Conservation (phyloP, 2,797 vertebrate genomes). For the Lepilemur septentrionalis region DNA sequence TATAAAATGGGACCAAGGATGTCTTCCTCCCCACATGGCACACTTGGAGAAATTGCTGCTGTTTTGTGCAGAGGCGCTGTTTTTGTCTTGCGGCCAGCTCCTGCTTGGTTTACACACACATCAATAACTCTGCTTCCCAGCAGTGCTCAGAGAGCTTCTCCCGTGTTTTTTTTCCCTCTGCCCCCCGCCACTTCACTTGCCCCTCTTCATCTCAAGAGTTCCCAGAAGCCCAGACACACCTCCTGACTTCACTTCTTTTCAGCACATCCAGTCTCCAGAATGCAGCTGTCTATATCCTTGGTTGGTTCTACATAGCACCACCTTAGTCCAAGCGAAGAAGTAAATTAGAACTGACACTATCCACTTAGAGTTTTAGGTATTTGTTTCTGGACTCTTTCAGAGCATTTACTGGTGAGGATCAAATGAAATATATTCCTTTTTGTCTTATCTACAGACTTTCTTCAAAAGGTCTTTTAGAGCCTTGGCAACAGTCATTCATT, state of each 20-base stretch:
- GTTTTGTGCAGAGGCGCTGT: rapidly evolving
- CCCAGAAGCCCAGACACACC: not conserved
- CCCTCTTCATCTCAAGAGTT: not conserved
- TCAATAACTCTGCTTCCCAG: not conserved
- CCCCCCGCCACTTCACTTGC: not conserved
- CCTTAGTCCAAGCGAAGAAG: not conserved
- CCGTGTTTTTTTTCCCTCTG: not conserved
- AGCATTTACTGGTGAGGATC: slow-evolving; percentile 4
- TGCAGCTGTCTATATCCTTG: not conserved
- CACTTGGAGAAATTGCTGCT: not conserved
- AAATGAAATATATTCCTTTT: slow-evolving; percentile 46
- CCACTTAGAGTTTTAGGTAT: slow-evolving; percentile 55
- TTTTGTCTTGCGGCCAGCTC: not conserved
- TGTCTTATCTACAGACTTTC: slow-evolving; percentile 14
- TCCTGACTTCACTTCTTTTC: not conserved
- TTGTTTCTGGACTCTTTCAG: slow-evolving; percentile 61
- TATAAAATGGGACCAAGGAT: not conserved
- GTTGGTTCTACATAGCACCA: not conserved
- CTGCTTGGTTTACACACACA: not conserved
- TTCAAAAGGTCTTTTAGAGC: slow-evolving; percentile 41
- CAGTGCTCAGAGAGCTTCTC: not conserved
- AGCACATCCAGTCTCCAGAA: not conserved
- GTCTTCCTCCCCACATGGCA: not conserved
- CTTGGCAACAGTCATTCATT: not conserved
- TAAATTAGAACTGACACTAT: slow-evolving; percentile 55